Conservation (phyloP, 1,140 invertebrate species). For the Coenobita brevimanus region DNA sequence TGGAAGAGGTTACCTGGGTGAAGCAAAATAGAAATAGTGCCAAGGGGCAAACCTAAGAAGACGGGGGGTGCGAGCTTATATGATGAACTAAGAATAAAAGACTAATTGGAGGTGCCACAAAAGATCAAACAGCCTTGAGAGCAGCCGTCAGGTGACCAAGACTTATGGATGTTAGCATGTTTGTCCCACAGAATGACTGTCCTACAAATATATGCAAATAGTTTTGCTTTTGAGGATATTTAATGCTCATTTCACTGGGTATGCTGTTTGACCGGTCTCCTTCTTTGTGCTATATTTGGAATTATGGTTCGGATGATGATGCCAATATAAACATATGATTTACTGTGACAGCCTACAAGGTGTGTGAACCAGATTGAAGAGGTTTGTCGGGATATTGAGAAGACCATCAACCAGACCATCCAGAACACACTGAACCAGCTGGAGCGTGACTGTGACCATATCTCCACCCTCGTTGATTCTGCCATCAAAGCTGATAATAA, state of each 20-base stretch:
- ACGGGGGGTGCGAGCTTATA: too few relatives aligned
- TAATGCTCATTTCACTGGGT: background rate
- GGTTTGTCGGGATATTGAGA: slow-evolving; percentile 78
- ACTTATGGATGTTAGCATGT: too few relatives aligned
- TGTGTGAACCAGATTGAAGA: slow-evolving; percentile 80
- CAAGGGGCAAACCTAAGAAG: too few relatives aligned
- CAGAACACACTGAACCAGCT: slow-evolving; percentile 79
- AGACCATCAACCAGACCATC: slow-evolving; percentile 79
- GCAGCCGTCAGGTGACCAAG: too few relatives aligned
- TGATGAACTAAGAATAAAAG: too few relatives aligned
- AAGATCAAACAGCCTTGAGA: too few relatives aligned
- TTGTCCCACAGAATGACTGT: too few relatives aligned
- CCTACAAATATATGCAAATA: background rate
- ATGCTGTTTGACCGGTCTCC: background rate
- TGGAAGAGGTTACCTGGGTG: too few relatives aligned
- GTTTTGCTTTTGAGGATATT: background rate
- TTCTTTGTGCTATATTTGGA: too few relatives aligned
- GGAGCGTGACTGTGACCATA: slow-evolving; percentile 77
- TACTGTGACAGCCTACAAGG: slow-evolving; percentile 67
- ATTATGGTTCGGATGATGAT: too few relatives aligned
- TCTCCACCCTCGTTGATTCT: slow-evolving; percentile 74
- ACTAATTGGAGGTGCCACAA: too few relatives aligned
- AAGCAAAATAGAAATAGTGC: too few relatives aligned
- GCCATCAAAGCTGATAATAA: slow-evolving; percentile 74
- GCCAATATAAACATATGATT: background rate